Base-by-base conservation (phyloP, 2,888 invertebrate species). In the Zygothrica quintamaculata region DNA sequence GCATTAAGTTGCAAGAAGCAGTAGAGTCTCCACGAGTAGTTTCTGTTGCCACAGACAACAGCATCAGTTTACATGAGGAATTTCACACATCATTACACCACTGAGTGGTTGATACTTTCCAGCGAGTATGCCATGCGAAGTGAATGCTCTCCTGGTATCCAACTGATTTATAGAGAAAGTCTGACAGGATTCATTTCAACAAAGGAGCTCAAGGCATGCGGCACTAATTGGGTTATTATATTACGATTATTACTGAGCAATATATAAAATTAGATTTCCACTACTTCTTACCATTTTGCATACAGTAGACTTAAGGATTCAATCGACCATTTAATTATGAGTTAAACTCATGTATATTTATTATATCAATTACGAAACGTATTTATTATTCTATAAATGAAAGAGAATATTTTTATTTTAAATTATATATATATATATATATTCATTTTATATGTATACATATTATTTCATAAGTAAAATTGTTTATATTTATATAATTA, bases 11-110 rank as follows among this genome's bases (percentile, higher is more conserved):
- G 66, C 72, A 11, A 36, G 16, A 12, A 48, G 18, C 58, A 44
- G 42, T 39, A 44, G 16, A 56, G 43, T 40, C 46, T 43, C n/a
- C n/a, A n/a, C n/a, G n/a, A n/a, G 47, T 43, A 12, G 12, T 52
- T 29, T 36, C 46, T 26, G 59, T 37, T 42, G 56, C 31, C 73
- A 57, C 25, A 57, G 65, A 64, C 55, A 59, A 59, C 80, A 64
- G 74, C 68, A 68, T 65, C 60, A 29, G 51, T 26, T 67, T 66
- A 65, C 74, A 60, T 13, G 46, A 43, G 13, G 62, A 60, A 78
- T 78, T 80, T 82, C 72, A 81, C 82, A 80, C 82, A 58, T 81
- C 81, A 80, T 82, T 82, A 79, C 75, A 55, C 43, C 13, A 37
- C 43, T 47, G 60, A 47, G 50, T 39, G 37, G 18, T 26, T 39